phyloP scores from a whole-genome alignment of 2,888 invertebrate genomes.

The Globia sparganii region DNA sequence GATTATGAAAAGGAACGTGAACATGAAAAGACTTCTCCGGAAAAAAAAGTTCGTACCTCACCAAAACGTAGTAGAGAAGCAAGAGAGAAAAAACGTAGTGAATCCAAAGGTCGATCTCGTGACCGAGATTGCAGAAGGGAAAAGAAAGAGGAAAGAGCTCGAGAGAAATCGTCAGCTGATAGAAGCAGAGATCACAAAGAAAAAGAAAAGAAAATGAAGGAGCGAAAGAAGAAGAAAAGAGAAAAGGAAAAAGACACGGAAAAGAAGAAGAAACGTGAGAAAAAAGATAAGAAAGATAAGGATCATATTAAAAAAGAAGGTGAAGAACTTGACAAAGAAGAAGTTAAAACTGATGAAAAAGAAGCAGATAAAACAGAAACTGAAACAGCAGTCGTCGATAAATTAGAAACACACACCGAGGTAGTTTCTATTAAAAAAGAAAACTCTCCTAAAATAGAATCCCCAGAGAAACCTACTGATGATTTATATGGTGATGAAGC shows the following conservation, averaged over 20 bases:
- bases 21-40: slow-evolving; percentile 84
- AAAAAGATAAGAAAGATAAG: slow-evolving; percentile 90
- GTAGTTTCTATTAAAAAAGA: slow-evolving; percentile 51
- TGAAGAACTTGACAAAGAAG: slow-evolving; percentile 70
- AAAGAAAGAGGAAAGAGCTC: slow-evolving; percentile 87
- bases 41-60: slow-evolving; percentile 81
- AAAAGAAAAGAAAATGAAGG: slow-evolving; percentile 89
- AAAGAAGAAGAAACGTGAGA: slow-evolving; percentile 89
- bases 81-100: slow-evolving; percentile 86
- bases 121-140: slow-evolving; percentile 90
- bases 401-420: slow-evolving; percentile 63
- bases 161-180: slow-evolving; percentile 85
- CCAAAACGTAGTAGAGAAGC: slow-evolving; percentile 84
- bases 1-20: slow-evolving; percentile 87
- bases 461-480: slow-evolving; percentile 70
- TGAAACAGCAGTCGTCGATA: slow-evolving; percentile 41
- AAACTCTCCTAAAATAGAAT: slow-evolving; percentile 66
- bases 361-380: slow-evolving; percentile 44
- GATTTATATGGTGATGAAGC: slow-evolving; percentile 90
- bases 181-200: slow-evolving; percentile 90
- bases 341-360: slow-evolving; percentile 53
- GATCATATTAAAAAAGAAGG: slow-evolving; percentile 78
- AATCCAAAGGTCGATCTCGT: slow-evolving; percentile 86
- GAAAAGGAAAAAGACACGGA: slow-evolving; percentile 89
- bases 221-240: slow-evolving; percentile 88